Base-by-base conservation (phyloP, 1,140 invertebrate genomes). In the Heliothis virescens region DNA sequence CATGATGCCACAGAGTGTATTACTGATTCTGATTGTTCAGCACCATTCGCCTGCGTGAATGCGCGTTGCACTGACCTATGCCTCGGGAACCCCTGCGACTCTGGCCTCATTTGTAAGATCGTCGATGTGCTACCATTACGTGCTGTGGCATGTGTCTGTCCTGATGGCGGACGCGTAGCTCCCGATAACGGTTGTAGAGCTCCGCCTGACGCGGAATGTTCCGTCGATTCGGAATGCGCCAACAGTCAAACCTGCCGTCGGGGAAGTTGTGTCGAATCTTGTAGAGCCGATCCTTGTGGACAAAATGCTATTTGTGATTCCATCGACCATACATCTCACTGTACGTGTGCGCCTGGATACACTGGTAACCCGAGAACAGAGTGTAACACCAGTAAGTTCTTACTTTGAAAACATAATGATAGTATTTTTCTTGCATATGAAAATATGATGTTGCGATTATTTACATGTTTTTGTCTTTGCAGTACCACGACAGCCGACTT, bases 251-350 rank as follows among this genome's bases (percentile, higher is more conserved):
- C 96, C 79, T 98, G 98, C 87, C 91, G 96, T 0, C 93, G 96
- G 53, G 97, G 97, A 80, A 96, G 93, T n/a, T 98, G 98, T 86
- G 91, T 97, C 4, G 96, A 98, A 78, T 97, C 97, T 15, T 99
- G 98, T 87, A 95, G 96, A 57, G 94, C 97, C 13, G 96, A 97
- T 74, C 94, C 96, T 3, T 99, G 98, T 87, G 98, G 98, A 69
- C 94, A 97, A 1, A 98, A 98, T 87, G 98, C 98, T 5, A 96
- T 98, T 81, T 99, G 98, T 84, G 96, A 95, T 87, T 96, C 97
- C 2, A 89, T 95, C 9, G 96, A 96, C 82, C 98, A 99, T 88
- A 96, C 96, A 78, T 97, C 97, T 1, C 95, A 97, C 15, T 99
- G 98, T 87, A 95, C 95, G 12, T 99, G 98, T 92, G 96, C 97